Evolutionary conservation across 2,113 vertebrate genomes (phyloP).

Genomic region (Grus americana): DNA sequence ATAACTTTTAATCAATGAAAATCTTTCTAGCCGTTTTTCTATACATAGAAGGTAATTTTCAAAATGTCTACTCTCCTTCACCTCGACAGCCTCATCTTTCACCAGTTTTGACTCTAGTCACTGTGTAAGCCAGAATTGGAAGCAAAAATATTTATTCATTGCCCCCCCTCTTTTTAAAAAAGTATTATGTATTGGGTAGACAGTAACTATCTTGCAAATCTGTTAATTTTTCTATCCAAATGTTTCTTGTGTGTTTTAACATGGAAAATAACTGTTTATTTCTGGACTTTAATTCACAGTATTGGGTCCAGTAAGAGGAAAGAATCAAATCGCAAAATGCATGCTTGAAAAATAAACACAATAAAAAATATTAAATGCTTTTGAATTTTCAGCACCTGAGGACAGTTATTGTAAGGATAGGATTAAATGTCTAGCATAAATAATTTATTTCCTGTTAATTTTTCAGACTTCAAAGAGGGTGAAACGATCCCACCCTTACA

Average conservation of each 20-base stretch:
- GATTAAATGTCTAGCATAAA: not conserved
- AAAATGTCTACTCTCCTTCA: not conserved
- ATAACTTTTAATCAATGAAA: not conserved
- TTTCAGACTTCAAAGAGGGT: not conserved
- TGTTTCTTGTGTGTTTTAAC: not conserved
- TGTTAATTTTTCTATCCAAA: not conserved
- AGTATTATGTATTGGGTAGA: not conserved
- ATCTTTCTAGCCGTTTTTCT: not conserved
- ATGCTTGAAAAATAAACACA: not conserved
- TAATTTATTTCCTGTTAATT: not conserved
- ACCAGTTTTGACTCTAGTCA: not conserved
- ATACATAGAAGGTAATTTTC: not conserved
- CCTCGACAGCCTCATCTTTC: not conserved
- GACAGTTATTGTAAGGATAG: not conserved
- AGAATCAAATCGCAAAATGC: not conserved
- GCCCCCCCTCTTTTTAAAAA: accelerated
- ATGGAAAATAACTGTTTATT: not conserved
- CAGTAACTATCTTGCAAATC: not conserved
- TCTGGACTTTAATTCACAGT: accelerated
- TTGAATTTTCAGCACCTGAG: not conserved
- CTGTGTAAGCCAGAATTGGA: not conserved
- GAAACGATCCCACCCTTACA: not conserved
- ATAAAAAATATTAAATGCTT: not conserved
- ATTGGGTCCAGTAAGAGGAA: not conserved
- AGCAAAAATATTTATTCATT: not conserved